Percentiles rank a stretch among this genome's conserved stretches.
Evolutionary conservation across 1,140 invertebrate species (phyloP).

Genomic region (Zaprionus nigranus): DNA sequence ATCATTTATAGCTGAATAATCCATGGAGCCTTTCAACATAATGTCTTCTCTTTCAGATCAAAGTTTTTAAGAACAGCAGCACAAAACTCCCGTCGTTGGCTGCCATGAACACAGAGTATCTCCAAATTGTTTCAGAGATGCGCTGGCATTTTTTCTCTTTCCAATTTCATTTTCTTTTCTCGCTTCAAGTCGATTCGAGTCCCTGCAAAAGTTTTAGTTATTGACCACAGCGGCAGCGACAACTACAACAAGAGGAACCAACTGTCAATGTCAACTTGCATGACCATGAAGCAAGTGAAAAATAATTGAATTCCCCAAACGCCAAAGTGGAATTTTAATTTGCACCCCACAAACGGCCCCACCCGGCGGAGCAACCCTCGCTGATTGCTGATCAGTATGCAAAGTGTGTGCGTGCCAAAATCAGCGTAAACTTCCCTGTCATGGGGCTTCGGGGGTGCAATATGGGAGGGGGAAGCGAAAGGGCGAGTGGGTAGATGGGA

Average conservation of each 20-base stretch:
- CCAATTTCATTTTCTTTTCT: neutral
- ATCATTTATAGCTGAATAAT: too few species aligned
- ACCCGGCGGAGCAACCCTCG: constrained; percentile 21
- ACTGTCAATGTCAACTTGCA: constrained; percentile 75
- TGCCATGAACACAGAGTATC: neutral
- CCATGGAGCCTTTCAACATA: too few species aligned
- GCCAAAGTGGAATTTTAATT: constrained; percentile 83
- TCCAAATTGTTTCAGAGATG: constrained; percentile 40
- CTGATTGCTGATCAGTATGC: constrained; percentile 83
- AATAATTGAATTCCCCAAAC: constrained; percentile 83
- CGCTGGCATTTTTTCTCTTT: constrained; percentile 40
- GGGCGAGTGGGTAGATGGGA: neutral
- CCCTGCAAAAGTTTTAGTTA: constrained; percentile 49
- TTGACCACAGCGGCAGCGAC: constrained; percentile 66
- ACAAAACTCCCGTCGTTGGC: neutral
- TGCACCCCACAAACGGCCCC: constrained; percentile 45
- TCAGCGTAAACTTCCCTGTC: constrained; percentile 67
- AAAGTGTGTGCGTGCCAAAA: constrained; percentile 81
- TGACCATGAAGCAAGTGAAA: constrained; percentile 57
- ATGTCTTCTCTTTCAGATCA: too few species aligned
- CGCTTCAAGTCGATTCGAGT: constrained; percentile 12
- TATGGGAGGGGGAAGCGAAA: neutral
- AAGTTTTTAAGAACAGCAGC: too few species aligned
- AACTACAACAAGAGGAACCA: constrained; percentile 28
- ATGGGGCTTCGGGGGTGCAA: neutral